Evolutionary conservation across 2,888 invertebrate genomes (phyloP).

Genomic region (Ophioninae sp.): DNA sequence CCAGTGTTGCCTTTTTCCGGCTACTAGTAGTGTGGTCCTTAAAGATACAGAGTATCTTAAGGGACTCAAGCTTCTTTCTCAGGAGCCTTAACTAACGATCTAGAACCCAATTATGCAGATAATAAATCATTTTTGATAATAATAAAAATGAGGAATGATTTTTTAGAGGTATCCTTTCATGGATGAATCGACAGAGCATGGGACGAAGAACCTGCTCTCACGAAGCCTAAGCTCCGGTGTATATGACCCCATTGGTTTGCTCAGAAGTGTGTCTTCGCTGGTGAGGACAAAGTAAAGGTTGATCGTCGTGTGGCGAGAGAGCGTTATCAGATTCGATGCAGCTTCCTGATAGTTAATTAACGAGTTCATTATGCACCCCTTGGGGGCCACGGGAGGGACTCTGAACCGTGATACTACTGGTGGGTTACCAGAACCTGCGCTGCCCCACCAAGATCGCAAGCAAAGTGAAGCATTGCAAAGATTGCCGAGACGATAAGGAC

Average conservation of each 20-base stretch:
- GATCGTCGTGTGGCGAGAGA: conserved; percentile 76
- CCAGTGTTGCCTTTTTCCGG: no score
- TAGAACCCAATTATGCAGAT: no score
- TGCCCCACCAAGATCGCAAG: conserved; percentile 67
- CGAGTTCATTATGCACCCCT: conserved; percentile 81
- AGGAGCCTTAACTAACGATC: no score
- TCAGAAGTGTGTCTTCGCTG: conserved; percentile 55
- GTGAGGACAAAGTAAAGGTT: conserved; percentile 69
- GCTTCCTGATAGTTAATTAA: conserved; percentile 81
- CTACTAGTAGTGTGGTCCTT: no score
- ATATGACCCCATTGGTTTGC: conserved; percentile 54
- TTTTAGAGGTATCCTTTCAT: no score
- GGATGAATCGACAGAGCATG: background rate
- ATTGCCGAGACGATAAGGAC: conserved; percentile 77
- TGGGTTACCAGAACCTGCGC: conserved; percentile 46
- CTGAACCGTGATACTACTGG: conserved; percentile 33
- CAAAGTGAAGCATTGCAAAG: conserved; percentile 80
- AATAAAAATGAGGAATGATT: no score
- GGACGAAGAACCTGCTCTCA: background rate
- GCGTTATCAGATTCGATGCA: conserved; percentile 80
- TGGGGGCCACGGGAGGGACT: conserved; percentile 68
- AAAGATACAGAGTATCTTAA: no score
- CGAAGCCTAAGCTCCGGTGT: background rate
- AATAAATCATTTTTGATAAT: no score
- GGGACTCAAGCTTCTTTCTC: no score